Evolutionary conservation across 2,888 invertebrate genomes (phyloP).

Genomic region (Ceratothoa steindachneri): DNA sequence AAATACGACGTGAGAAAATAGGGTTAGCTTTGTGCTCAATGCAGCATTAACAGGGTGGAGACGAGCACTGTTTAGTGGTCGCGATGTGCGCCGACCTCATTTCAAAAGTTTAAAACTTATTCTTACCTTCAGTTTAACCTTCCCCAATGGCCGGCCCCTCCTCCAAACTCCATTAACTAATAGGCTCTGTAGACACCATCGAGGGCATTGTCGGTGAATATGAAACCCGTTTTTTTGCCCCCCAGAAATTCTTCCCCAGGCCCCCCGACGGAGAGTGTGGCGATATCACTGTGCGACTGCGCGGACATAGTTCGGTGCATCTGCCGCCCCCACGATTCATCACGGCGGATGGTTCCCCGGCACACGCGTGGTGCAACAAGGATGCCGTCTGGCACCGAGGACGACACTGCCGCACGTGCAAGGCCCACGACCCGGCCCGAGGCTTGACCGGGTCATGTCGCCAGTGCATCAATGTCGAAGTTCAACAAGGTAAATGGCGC

Average conservation of each 20-base stretch:
- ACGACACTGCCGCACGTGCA: slow-evolving; percentile 1
- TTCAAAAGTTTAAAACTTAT: too few species aligned
- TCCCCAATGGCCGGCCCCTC: too few species aligned
- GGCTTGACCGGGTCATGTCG: not conserved
- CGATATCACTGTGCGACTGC: not conserved
- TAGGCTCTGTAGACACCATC: too few species aligned
- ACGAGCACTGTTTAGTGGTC: too few species aligned
- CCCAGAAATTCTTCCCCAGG: not conserved
- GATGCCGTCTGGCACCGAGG: not conserved
- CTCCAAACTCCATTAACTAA: too few species aligned
- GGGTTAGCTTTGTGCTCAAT: too few species aligned
- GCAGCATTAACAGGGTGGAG: too few species aligned
- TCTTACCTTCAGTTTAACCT: too few species aligned
- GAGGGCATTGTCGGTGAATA: too few species aligned
- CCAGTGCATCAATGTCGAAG: not conserved
- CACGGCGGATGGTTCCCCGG: not conserved
- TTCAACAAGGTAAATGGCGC: not conserved
- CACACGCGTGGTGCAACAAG: not conserved
- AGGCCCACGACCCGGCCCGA: not conserved
- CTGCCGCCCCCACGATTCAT: not conserved
- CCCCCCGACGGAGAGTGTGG: not conserved
- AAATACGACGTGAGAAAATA: too few species aligned
- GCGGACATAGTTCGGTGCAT: not conserved
- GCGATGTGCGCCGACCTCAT: too few species aligned
- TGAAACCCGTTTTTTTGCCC: not conserved